A percentile compares a stretch with the other conserved stretches of the same genome.
Conservation (phyloP, 2,888 invertebrate genomes). For the Lapara coniferarum region DNA sequence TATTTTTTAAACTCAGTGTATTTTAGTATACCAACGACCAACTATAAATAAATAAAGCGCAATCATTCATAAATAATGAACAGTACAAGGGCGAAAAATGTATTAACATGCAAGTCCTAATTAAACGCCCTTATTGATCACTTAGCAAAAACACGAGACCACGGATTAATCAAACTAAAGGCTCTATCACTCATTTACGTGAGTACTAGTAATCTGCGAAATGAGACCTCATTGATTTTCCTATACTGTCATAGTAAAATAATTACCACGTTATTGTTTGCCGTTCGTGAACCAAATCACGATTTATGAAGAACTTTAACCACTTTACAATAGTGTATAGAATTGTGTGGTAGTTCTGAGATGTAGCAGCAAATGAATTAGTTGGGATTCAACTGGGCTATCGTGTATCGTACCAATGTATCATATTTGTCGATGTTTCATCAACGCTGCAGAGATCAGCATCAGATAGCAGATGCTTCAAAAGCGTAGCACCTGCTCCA, state of each 20-base stretch:
- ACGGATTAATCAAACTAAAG: constrained; percentile 36
- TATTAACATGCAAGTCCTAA: constrained; percentile 11
- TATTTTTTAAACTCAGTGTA: not conserved
- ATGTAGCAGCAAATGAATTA: constrained; percentile 38
- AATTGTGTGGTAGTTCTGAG: constrained; percentile 37
- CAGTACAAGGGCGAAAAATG: not conserved
- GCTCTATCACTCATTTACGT: constrained; percentile 65
- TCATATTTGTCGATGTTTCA: constrained; percentile 80
- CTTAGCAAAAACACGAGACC: constrained; percentile 12
- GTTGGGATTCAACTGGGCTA: constrained; percentile 56
- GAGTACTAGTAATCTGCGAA: constrained; percentile 72
- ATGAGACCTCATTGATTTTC: constrained; percentile 76
- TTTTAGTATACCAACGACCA: not conserved
- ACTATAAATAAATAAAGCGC: not conserved
- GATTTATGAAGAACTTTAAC: constrained; percentile 34
- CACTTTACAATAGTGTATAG: constrained; percentile 30
- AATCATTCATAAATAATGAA: constrained; percentile 5
- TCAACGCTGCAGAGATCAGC: constrained; percentile 64
- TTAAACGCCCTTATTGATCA: constrained; percentile 22
- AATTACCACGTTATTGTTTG: constrained; percentile 34
- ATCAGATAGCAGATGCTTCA: constrained; percentile 69
- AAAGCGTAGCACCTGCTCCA: constrained; percentile 54
- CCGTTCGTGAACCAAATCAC: constrained; percentile 19
- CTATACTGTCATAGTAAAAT: constrained; percentile 67
- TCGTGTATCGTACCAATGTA: constrained; percentile 74